These are phyloP conservation scores for Dastarcus helophoroides DNA, from an alignment of 2,888 invertebrate species.

Conservation along the genomic window DNA sequence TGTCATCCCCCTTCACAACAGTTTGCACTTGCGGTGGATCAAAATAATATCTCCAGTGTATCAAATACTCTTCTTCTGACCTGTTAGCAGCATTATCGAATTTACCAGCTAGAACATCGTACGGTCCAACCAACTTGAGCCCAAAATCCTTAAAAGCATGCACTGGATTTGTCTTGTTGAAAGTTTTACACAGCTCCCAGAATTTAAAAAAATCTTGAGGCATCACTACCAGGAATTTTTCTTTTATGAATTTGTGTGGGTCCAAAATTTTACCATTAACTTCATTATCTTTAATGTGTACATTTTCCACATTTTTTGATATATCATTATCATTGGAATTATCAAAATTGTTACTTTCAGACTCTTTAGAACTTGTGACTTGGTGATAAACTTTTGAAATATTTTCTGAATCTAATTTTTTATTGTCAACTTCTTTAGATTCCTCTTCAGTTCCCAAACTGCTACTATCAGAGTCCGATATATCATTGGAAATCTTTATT, in stretches of 20 bases:
- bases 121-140: slow-evolving; percentile 74
- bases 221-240: slow-evolving; percentile 74
- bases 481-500: slow-evolving; percentile 14
- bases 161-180: slow-evolving; percentile 45
- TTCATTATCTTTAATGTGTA: slow-evolving; percentile 33
- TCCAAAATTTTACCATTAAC: slow-evolving; percentile 14
- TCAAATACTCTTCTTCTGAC: slow-evolving; percentile 51
- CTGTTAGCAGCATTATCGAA: slow-evolving; percentile 12
- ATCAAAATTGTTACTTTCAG: slow-evolving; percentile 1
- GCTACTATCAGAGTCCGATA: slow-evolving; percentile 17
- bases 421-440: slow-evolving; percentile 4
- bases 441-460: slow-evolving; percentile 7
- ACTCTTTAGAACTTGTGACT: background rate
- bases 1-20: slow-evolving; percentile 55
- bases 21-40: slow-evolving; percentile 95
- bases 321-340: slow-evolving; percentile 24
- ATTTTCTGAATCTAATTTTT: background rate
- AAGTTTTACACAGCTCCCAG: slow-evolving; percentile 59
- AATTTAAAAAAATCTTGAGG: slow-evolving; percentile 82
- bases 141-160: slow-evolving; percentile 55
- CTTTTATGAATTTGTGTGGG: slow-evolving; percentile 50
- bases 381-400: background rate
- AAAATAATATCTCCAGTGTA: slow-evolving; percentile 84
- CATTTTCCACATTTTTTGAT: slow-evolving; percentile 11
- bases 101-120: slow-evolving; percentile 63